These are phyloP conservation scores for Pseudomyrmex sp. DNA, from an alignment of 1,140 invertebrate genomes.

Conservation along the genomic window DNA sequence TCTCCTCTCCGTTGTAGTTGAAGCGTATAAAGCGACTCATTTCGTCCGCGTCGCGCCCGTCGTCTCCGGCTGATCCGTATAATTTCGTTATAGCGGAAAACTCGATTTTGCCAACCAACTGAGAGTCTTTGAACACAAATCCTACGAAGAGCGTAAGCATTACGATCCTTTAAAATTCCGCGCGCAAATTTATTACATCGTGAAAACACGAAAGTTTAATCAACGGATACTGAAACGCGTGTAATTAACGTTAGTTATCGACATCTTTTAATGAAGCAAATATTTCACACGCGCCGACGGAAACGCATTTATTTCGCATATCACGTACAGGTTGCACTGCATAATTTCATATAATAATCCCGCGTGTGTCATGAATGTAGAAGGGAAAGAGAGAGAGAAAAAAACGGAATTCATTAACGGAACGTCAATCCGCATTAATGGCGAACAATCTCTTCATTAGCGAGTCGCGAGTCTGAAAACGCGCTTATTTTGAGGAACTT, in stretches of 20 bases:
- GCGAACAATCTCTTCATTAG: conserved; percentile 30
- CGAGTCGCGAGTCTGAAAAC: not conserved
- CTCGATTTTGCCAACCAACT: conserved; percentile 15
- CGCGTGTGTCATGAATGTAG: not conserved
- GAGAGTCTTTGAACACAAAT: conserved; percentile 41
- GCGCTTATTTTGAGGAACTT: not conserved
- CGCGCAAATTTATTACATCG: not conserved
- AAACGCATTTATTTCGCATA: not conserved
- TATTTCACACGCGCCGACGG: not conserved
- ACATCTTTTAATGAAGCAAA: too few relatives aligned
- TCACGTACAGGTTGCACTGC: not conserved
- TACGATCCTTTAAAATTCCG: not conserved
- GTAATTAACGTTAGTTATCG: not conserved
- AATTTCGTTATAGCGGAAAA: conserved; percentile 44
- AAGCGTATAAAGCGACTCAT: conserved; percentile 40
- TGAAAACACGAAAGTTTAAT: conserved; percentile 22
- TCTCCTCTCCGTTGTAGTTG: conserved; percentile 2
- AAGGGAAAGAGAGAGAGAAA: not conserved
- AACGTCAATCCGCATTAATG: conserved; percentile 7
- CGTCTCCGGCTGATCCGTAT: conserved; percentile 42
- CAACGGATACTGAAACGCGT: not conserved
- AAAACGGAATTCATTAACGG: conserved; percentile 3
- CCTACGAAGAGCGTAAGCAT: not conserved
- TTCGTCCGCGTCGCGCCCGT: conserved; percentile 17
- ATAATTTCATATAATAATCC: not conserved